A percentile compares a stretch with the other conserved stretches of the same genome.
Evolutionary conservation across 2,113 vertebrate genomes (phyloP).

Genomic region (Forbesichthys papilliferus): DNA sequence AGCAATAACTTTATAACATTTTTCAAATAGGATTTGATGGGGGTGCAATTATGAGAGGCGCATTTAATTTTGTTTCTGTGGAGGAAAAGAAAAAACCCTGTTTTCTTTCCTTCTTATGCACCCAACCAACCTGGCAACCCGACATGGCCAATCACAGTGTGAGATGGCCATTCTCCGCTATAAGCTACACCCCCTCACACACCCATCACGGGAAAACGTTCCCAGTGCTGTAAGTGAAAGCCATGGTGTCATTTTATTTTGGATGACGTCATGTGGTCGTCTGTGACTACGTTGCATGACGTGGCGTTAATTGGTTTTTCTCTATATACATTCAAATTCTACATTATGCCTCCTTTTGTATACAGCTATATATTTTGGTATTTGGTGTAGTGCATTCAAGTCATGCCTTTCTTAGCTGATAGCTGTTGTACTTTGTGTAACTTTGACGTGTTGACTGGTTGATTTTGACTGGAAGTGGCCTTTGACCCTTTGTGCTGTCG

Average conservation of each 20-base stretch:
- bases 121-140: slow-evolving; percentile 77
- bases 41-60: slow-evolving; percentile 54
- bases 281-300: slow-evolving; percentile 84
- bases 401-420: slow-evolving; percentile 72
- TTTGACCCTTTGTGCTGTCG: slow-evolving; percentile 77
- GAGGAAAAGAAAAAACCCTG: slow-evolving; percentile 69
- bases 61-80: slow-evolving; percentile 61
- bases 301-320: slow-evolving; percentile 75
- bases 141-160: slow-evolving; percentile 80
- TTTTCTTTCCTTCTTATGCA: slow-evolving; percentile 79
- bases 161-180: slow-evolving; percentile 78
- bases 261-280: slow-evolving; percentile 83
- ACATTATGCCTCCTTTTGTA: slow-evolving; percentile 57
- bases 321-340: slow-evolving; percentile 58
- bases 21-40: slow-evolving; percentile 47
- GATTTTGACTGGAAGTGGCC: slow-evolving; percentile 75
- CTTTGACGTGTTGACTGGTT: slow-evolving; percentile 70
- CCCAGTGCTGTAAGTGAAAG: slow-evolving; percentile 82
- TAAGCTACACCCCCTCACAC: slow-evolving; percentile 66
- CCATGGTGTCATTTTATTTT: slow-evolving; percentile 81
- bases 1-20: slow-evolving; percentile 61
- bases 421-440: slow-evolving; percentile 74
- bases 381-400: slow-evolving; percentile 78
- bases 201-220: slow-evolving; percentile 75
- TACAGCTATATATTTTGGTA: slow-evolving; percentile 67